A percentile compares a stretch with the other conserved stretches of the same genome.
phyloP scores from a whole-genome alignment of 2,888 invertebrate species.

The Netelia fuscicornis region DNA sequence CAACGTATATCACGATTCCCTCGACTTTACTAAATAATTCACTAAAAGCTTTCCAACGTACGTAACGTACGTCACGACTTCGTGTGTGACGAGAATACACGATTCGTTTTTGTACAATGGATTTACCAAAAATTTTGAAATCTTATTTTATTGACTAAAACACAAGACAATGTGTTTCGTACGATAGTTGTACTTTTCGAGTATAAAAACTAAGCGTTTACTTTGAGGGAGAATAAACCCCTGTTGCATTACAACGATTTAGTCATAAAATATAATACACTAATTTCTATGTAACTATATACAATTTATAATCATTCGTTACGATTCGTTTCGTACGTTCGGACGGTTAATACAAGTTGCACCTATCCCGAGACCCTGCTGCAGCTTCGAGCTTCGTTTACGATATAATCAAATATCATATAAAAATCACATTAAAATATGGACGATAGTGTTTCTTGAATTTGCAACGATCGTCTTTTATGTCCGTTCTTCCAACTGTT shows the following conservation, averaged over 20 bases:
- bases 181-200: conserved; percentile 6
- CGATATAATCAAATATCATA: not conserved
- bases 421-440: too few species aligned
- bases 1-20: not conserved
- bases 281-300: conserved; percentile 21
- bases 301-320: conserved; percentile 43
- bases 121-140: not conserved
- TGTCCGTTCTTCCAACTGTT: not conserved
- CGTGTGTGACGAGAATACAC: not conserved
- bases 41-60: not conserved
- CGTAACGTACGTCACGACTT: not conserved
- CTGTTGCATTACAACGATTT: conserved; percentile 12
- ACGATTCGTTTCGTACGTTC: conserved; percentile 19
- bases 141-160: not conserved
- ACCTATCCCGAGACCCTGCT: not conserved
- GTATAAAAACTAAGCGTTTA: conserved; percentile 32
- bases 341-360: conserved; percentile 48
- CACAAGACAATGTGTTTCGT: not conserved
- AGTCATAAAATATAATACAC: conserved; percentile 1
- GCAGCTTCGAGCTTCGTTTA: conserved; percentile 15
- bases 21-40: not conserved
- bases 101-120: not conserved
- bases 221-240: not conserved
- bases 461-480: too few species aligned
- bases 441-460: too few species aligned